phyloP scores from a whole-genome alignment of 2,888 invertebrate genomes.

The Clunio marinus region DNA sequence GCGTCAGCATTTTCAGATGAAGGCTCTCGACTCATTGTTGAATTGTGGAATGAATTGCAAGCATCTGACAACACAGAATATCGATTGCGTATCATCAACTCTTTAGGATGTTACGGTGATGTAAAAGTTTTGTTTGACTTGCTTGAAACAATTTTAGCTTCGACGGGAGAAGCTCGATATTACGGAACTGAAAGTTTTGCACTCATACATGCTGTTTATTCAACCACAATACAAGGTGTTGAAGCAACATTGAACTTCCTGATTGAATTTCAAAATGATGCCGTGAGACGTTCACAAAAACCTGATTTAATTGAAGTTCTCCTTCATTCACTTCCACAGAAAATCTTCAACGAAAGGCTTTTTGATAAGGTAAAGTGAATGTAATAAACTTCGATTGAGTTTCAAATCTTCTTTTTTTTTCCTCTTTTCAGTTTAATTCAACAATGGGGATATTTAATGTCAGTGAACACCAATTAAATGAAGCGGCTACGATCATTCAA shows the following conservation, averaged over 20 bases:
- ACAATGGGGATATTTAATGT: not conserved
- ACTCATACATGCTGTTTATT: not conserved
- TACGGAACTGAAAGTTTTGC: not conserved
- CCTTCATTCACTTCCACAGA: not conserved
- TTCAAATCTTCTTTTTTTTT: not conserved
- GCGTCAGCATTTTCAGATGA: not conserved
- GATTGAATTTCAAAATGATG: not conserved
- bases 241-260: not conserved
- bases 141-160: not conserved
- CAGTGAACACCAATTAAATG: not conserved
- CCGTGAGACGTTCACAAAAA: not conserved
- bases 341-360: not conserved
- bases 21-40: not conserved
- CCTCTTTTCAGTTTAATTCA: not conserved
- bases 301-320: not conserved
- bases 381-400: not conserved
- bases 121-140: not conserved
- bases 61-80: not conserved
- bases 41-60: not conserved
- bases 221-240: not conserved
- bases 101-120: conserved; percentile 4
- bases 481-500: not conserved
- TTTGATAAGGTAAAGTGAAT: not conserved
- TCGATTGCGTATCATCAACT: not conserved
- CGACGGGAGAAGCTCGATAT: not conserved